Percentiles rank a stretch among this genome's conserved stretches.
These are phyloP conservation scores for Temnopleurus reevesii DNA, from an alignment of 53 echinoderm and acorn worm genomes.

Conservation along the genomic window DNA sequence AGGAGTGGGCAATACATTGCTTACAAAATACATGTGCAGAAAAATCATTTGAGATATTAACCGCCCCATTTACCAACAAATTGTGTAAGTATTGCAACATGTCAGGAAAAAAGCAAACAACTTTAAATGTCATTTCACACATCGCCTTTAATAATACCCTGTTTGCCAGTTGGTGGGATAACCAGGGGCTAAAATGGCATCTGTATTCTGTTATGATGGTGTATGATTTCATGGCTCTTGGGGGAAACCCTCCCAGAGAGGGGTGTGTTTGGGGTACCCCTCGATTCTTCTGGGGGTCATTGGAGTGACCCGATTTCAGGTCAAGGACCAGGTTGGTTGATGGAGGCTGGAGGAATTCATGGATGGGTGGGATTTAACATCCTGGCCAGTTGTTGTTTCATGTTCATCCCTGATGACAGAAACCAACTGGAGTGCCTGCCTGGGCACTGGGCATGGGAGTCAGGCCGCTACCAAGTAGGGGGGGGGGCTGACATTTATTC, in stretches of 20 bases:
- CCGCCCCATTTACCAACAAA: no score
- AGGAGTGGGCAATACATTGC: no score
- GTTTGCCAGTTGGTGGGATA: conserved; percentile 36
- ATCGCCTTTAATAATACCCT: conserved; percentile 25
- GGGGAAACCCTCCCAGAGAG: background rate
- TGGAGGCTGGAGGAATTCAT: background rate
- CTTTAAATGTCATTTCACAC: background rate
- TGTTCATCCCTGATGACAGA: no score
- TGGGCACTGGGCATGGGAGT: no score
- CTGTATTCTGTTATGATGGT: conserved; percentile 44
- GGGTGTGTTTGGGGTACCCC: background rate
- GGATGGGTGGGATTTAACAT: background rate
- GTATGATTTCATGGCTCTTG: conserved; percentile 29
- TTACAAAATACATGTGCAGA: no score
- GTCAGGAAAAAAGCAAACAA: background rate
- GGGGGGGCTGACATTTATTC: no score
- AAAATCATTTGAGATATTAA: no score
- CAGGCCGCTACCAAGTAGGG: no score
- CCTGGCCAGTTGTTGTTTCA: no score
- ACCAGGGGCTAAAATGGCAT: conserved; percentile 30
- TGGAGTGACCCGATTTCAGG: conserved; percentile 6
- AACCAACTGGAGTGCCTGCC: no score
- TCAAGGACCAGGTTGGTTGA: conserved; percentile 17
- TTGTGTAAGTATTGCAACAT: background rate
- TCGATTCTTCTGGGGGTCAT: background rate